Base-by-base conservation (phyloP, 1,140 invertebrate genomes). In the Rhagoletis zephyria region DNA sequence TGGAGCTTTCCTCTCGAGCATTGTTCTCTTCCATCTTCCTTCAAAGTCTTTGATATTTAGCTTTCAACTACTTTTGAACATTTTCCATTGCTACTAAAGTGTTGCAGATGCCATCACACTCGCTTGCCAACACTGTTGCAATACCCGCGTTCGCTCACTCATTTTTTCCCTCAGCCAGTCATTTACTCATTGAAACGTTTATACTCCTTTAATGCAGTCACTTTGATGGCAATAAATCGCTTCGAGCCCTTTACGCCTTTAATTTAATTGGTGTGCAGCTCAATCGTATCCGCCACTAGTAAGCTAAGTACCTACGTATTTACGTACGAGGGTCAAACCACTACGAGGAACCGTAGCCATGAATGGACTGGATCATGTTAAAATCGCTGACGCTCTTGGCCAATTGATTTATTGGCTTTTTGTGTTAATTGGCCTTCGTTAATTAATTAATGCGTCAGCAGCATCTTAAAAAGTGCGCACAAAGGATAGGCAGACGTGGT, bases 371-470 rank as follows among this genome's bases (percentile, higher is more conserved):
- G 74, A 81, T n/a, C 16, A 56, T 81, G 74, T 81, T 81, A 56
- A 56, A 81, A 81, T 81, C 74, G 74, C n/a, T 56, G 74, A 14
- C 74, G 16, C 74, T 81, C 48, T 81, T 56, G 74, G 74, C 45
- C 74, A 51, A 81, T 81, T 81, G 74, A 81, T 81, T 81, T 81
- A 81, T 81, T 81, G 74, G 48, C 74, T 81, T 81, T 81, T 81
- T 81, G 74, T 81, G 74, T 81, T 81, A 81, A 81, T 81, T 81
- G 74, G 74, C 74, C 74, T 42, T 48, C 48, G 30, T n/a, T 81
- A 81, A 81, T 81, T 81, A 81, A 81, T 81, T 81, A 81, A 81
- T 81, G 74, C 48, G 74, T 81, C 74, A 81, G 74, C 74, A 56
- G 48, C 74, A 81, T 81, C 74, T 81, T 81, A 48, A 81, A 51